phyloP scores from a whole-genome alignment of 2,797 vertebrate genomes.

The Poecilia velifera region DNA sequence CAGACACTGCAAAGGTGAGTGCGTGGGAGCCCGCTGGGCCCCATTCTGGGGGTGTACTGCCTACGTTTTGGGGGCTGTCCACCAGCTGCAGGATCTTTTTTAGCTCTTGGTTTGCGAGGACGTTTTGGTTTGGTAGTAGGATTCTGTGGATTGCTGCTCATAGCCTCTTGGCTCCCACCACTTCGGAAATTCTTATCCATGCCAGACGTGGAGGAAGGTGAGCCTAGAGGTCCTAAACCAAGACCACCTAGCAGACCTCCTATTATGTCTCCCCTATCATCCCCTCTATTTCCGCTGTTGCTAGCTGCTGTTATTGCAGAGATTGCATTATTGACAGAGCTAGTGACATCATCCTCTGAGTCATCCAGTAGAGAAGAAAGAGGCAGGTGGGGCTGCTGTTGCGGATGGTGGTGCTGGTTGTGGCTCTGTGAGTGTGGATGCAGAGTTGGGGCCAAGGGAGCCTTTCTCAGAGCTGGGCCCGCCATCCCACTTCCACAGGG shows the following conservation, averaged over 20 bases:
- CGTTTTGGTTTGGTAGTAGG: conserved; percentile 79
- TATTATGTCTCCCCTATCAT: conserved; percentile 87
- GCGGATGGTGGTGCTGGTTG: conserved; percentile 82
- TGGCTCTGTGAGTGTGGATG: conserved; percentile 87
- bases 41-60: conserved; percentile 81
- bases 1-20: conserved; percentile 88
- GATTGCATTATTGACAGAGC: conserved; percentile 86
- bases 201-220: conserved; percentile 82
- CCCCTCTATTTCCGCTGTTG: conserved; percentile 80
- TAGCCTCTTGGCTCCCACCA: conserved; percentile 72
- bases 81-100: conserved; percentile 72
- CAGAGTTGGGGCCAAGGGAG: conserved; percentile 85
- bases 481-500: conserved; percentile 85
- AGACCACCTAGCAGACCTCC: conserved; percentile 86
- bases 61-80: conserved; percentile 81
- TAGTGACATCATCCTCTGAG: conserved; percentile 87
- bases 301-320: conserved; percentile 85
- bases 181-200: conserved; percentile 83
- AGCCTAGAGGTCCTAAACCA: conserved; percentile 82
- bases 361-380: conserved; percentile 87
- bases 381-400: conserved; percentile 84
- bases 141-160: conserved; percentile 79
- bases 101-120: conserved; percentile 84
- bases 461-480: conserved; percentile 85
- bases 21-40: conserved; percentile 78